A percentile compares a stretch with the other conserved stretches of the same genome.
Evolutionary conservation across 1,140 invertebrate genomes (phyloP).

Genomic region (Papilio glaucus): DNA sequence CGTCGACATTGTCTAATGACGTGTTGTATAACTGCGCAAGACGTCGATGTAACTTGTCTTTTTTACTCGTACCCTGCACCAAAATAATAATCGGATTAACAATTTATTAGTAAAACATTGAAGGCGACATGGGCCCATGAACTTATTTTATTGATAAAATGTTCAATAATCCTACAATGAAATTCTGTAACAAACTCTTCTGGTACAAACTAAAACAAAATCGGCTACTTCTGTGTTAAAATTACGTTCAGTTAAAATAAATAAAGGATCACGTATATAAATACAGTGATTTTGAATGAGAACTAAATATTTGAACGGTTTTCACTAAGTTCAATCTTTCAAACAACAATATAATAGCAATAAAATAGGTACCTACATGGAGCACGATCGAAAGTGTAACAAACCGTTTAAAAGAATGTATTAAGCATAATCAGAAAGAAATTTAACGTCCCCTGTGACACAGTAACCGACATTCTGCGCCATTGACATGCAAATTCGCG

Average conservation of each 20-base stretch:
- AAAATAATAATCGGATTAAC: neutral
- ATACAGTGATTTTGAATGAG: too few relatives aligned
- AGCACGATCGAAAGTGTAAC: neutral
- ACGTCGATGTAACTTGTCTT: slow-evolving; percentile 87
- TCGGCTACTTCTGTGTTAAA: too few relatives aligned
- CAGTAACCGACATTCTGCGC: neutral
- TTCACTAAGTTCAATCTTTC: too few relatives aligned
- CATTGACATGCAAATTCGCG: slow-evolving; percentile 26
- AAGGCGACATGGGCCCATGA: too few relatives aligned
- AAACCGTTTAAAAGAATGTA: slow-evolving; percentile 2
- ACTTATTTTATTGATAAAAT: too few relatives aligned
- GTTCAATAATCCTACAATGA: too few relatives aligned
- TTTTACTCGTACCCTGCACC: slow-evolving; percentile 87
- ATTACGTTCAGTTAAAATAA: too few relatives aligned
- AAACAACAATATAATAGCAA: too few relatives aligned
- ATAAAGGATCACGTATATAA: too few relatives aligned
- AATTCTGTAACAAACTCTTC: too few relatives aligned
- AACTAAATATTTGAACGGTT: too few relatives aligned
- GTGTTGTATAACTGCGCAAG: slow-evolving; percentile 91
- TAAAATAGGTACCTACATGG: neutral
- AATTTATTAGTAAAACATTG: slow-evolving; percentile 4
- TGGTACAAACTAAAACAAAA: too few relatives aligned
- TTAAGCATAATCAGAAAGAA: slow-evolving; percentile 23
- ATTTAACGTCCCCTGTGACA: slow-evolving; percentile 13
- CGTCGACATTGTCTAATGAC: slow-evolving; percentile 92